phyloP scores from a whole-genome alignment of 2,113 vertebrate species.

The Riparia riparia region DNA sequence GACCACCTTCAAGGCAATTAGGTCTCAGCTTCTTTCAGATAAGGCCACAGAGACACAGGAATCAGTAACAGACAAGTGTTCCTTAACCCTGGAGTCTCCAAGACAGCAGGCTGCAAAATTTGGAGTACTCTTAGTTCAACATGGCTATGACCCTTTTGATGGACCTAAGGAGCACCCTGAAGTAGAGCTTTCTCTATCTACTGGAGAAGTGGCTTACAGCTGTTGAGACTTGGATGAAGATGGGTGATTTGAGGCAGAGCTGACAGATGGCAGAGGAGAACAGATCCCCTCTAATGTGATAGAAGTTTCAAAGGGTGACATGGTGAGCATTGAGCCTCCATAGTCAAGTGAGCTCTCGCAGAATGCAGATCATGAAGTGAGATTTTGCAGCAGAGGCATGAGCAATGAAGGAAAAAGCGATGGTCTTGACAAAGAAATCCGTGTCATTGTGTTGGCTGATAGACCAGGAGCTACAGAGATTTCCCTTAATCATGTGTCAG shows the following conservation, averaged over 20 bases:
- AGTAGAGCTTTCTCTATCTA: conserved; percentile 80
- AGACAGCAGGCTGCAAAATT: conserved; percentile 73
- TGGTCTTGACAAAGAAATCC: conserved; percentile 41
- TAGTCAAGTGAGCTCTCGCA: conserved; percentile 74
- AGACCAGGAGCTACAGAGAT: conserved; percentile 77
- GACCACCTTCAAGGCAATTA: conserved; percentile 79
- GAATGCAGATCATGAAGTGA: conserved; percentile 77
- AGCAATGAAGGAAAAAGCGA: conserved; percentile 70
- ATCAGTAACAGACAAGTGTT: conserved; percentile 74
- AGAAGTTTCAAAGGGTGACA: conserved; percentile 81
- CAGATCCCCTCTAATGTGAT: conserved; percentile 85
- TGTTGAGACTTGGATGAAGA: conserved; percentile 85
- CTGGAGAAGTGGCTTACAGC: conserved; percentile 83
- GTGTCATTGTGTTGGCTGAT: conserved; percentile 75
- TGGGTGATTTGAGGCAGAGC: conserved; percentile 87
- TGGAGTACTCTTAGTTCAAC: conserved; percentile 83
- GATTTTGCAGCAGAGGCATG: conserved; percentile 79
- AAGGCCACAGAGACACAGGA: conserved; percentile 84
- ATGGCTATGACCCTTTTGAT: conserved; percentile 84
- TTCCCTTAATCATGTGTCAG: conserved; percentile 73
- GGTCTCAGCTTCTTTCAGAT: conserved; percentile 79
- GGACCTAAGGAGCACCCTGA: conserved; percentile 85
- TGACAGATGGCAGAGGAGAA: conserved; percentile 85
- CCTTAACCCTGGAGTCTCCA: conserved; percentile 69
- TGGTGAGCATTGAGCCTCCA: conserved; percentile 67